Conservation (phyloP, 2,888 invertebrate species). For the Synanthedon myopaeformis region DNA sequence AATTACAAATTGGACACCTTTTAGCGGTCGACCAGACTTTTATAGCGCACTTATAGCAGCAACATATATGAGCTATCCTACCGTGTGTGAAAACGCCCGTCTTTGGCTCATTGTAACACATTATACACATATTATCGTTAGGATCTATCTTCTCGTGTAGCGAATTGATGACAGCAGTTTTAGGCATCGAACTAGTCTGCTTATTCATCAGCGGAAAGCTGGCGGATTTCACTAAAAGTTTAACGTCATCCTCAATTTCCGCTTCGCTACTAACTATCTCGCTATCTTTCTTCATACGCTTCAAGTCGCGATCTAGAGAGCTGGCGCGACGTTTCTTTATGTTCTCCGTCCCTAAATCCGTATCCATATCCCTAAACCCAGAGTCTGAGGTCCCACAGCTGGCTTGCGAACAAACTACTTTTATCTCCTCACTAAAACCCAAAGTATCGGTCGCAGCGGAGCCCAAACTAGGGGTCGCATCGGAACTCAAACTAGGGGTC, state of each 20-base stretch:
- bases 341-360: not conserved
- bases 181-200: conserved; percentile 12
- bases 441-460: too few species aligned
- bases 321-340: conserved; percentile 28
- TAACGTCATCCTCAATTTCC: conserved; percentile 15
- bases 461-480: too few species aligned
- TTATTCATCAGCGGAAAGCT: conserved; percentile 53
- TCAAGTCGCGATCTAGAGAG: conserved; percentile 29
- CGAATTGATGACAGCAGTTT: conserved; percentile 27
- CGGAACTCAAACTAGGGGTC: too few species aligned
- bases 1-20: conserved; percentile 77
- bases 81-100: conserved; percentile 78
- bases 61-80: conserved; percentile 74
- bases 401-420: not conserved
- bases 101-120: conserved; percentile 73
- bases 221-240: conserved; percentile 41
- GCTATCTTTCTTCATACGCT: conserved; percentile 24
- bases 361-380: not conserved
- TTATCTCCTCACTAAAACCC: too few species aligned
- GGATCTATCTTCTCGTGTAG: conserved; percentile 30
- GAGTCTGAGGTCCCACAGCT: not conserved
- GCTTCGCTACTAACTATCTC: conserved; percentile 21
- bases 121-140: conserved; percentile 65
- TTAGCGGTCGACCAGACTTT: conserved; percentile 74
- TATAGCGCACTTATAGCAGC: conserved; percentile 78